Evolutionary conservation across 2,888 invertebrate species (phyloP).

Genomic region (Hypomecis punctinalis): DNA sequence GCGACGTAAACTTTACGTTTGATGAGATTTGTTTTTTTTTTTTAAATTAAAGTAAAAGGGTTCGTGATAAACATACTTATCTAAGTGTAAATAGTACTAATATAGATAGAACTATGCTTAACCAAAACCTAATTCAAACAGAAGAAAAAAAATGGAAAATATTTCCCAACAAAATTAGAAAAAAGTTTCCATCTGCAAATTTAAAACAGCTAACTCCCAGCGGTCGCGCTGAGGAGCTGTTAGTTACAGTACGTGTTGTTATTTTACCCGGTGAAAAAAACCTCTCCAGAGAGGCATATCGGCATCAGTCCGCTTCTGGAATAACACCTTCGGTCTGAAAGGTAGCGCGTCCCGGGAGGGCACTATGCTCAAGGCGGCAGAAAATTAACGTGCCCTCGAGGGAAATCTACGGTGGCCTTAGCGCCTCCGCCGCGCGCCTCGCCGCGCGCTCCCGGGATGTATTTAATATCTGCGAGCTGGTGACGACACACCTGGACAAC

Average conservation of each 20-base stretch:
- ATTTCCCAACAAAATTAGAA: background rate
- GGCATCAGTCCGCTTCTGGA: constrained; percentile 79
- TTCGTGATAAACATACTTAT: no score
- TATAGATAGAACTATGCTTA: no score
- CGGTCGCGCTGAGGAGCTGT: constrained; percentile 36
- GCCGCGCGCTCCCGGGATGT: constrained; percentile 73
- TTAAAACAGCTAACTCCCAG: constrained; percentile 44
- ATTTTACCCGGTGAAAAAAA: constrained; percentile 73
- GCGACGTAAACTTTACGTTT: no score
- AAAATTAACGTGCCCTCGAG: constrained; percentile 89
- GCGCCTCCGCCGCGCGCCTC: constrained; percentile 68
- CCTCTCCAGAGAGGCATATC: constrained; percentile 74
- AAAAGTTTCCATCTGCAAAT: constrained; percentile 21
- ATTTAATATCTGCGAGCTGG: constrained; percentile 71
- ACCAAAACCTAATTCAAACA: background rate
- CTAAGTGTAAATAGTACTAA: no score
- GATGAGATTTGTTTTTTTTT: no score
- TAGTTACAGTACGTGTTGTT: constrained; percentile 54
- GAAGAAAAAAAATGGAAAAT: background rate
- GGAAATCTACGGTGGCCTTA: constrained; percentile 87
- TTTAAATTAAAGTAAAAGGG: no score
- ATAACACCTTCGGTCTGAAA: constrained; percentile 84
- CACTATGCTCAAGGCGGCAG: constrained; percentile 91
- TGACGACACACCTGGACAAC: constrained; percentile 38
- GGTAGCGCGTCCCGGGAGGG: constrained; percentile 86